A percentile compares a stretch with the other conserved stretches of the same genome.
Evolutionary conservation across 2,888 invertebrate genomes (phyloP).

Genomic region (Lobophora halterata): DNA sequence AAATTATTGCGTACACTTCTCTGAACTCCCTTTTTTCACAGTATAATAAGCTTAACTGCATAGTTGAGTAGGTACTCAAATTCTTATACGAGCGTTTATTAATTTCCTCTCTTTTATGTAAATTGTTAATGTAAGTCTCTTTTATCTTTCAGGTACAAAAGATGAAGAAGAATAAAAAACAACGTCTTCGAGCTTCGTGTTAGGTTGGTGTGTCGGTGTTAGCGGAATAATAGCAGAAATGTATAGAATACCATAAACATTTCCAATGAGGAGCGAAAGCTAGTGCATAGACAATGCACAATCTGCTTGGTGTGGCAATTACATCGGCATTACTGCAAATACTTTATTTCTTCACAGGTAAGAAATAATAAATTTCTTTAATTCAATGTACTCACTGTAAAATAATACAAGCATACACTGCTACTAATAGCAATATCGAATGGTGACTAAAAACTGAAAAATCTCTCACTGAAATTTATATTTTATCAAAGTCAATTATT

Average conservation of each 20-base stretch:
- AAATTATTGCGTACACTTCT: too few species aligned
- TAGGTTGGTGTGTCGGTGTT: neutral
- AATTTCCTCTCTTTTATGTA: too few species aligned
- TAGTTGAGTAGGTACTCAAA: too few species aligned
- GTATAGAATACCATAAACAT: constrained; percentile 50
- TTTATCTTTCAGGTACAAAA: constrained; percentile 49
- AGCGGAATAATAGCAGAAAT: constrained; percentile 14
- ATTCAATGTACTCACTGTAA: neutral
- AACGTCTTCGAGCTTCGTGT: constrained; percentile 22
- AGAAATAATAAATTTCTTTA: constrained; percentile 24
- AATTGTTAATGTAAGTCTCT: neutral
- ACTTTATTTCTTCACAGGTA: constrained; percentile 65
- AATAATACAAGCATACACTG: too few species aligned
- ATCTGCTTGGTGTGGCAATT: constrained; percentile 64
- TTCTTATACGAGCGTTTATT: too few species aligned
- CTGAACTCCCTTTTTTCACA: too few species aligned
- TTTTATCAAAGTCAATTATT: too few species aligned
- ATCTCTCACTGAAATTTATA: too few species aligned
- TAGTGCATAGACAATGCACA: constrained; percentile 73
- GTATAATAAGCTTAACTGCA: too few species aligned
- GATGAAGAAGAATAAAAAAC: constrained; percentile 42
- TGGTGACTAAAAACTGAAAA: too few species aligned
- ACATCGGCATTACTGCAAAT: constrained; percentile 70
- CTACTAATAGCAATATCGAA: too few species aligned
- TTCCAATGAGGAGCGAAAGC: constrained; percentile 63